Percentiles rank a stretch among this genome's conserved stretches.
Conservation (phyloP, 2,888 invertebrate species). For the Ctenicera cuprea region DNA sequence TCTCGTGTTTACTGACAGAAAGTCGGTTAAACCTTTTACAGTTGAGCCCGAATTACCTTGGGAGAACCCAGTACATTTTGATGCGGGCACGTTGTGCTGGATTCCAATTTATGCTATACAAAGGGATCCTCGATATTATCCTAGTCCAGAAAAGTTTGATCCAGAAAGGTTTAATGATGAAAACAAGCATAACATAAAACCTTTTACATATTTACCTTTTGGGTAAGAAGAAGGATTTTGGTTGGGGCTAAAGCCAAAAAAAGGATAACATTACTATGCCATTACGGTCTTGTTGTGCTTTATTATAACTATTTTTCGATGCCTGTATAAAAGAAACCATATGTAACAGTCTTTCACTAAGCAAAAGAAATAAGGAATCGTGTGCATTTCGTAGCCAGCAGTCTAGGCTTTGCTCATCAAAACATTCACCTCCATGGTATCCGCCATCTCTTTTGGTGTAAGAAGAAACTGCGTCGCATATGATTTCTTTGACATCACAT, state of each 20-base stretch:
- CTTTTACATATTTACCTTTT: conserved; percentile 74
- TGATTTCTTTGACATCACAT: too few species aligned
- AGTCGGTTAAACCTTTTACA: conserved; percentile 71
- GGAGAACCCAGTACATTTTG: conserved; percentile 49
- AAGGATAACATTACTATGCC: background rate
- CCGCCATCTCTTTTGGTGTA: too few species aligned
- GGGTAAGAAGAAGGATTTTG: conserved; percentile 63
- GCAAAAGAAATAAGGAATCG: too few species aligned
- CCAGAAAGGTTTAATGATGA: conserved; percentile 75
- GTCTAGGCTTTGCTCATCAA: too few species aligned
- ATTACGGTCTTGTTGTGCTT: too few species aligned
- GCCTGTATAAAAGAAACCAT: too few species aligned
- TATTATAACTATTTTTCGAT: too few species aligned
- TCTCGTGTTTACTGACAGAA: conserved; percentile 71
- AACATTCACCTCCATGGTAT: too few species aligned
- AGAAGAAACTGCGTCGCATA: too few species aligned
- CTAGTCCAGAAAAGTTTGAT: conserved; percentile 73
- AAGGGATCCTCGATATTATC: conserved; percentile 74
- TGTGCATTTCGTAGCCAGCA: too few species aligned
- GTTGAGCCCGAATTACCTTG: conserved; percentile 61
- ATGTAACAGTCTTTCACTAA: too few species aligned
- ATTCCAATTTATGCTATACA: conserved; percentile 73
- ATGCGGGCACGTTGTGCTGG: conserved; percentile 36
- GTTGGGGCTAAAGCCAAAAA: background rate
- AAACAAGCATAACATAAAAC: conserved; percentile 72